phyloP scores from a whole-genome alignment of 1,140 invertebrate species.

The Samia ricini region DNA sequence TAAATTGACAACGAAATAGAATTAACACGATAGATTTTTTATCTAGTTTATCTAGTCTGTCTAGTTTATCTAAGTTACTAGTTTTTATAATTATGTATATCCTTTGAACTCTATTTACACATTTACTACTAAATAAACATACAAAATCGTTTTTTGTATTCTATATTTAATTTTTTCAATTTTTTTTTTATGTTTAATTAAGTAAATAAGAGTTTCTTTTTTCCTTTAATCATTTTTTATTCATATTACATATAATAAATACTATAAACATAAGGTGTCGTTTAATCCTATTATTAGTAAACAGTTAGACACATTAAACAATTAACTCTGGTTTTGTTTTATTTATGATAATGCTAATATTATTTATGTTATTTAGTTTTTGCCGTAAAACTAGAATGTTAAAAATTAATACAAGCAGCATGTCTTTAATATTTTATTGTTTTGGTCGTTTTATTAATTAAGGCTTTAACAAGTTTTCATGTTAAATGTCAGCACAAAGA shows the following conservation, averaged over 20 bases:
- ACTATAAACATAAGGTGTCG: no score
- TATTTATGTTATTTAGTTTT: background rate
- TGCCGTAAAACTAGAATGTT: background rate
- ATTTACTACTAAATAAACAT: no score
- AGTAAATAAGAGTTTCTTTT: no score
- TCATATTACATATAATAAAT: no score
- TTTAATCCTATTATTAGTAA: no score
- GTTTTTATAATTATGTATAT: background rate
- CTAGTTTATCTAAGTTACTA: background rate
- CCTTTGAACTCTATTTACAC: no score
- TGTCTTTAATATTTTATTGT: background rate
- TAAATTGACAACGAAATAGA: conserved; percentile 11
- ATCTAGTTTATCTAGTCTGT: background rate
- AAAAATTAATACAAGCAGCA: background rate
- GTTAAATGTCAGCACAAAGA: background rate
- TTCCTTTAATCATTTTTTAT: no score
- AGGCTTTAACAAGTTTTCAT: background rate
- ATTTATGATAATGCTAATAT: background rate
- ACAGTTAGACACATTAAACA: no score
- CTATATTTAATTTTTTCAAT: no score
- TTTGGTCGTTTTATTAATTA: background rate
- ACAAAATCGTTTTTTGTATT: no score
- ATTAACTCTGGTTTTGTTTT: no score
- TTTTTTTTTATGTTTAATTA: no score
- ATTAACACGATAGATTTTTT: background rate